Conservation (phyloP, 2,797 vertebrate species). For the Botia kubotai region DNA sequence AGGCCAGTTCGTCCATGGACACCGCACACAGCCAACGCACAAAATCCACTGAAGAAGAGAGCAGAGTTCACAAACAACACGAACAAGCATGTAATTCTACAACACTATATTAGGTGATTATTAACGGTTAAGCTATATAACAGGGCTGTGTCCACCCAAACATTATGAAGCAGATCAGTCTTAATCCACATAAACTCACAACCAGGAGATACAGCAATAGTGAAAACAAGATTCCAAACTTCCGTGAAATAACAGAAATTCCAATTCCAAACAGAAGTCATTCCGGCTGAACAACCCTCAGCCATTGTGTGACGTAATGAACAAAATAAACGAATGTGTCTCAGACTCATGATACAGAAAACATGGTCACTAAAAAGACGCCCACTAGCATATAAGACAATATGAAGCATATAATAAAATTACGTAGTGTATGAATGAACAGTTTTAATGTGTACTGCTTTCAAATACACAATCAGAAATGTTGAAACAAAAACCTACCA, state of each 20-base stretch:
- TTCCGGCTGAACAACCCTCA: background rate
- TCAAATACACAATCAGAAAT: background rate
- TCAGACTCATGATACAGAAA: background rate
- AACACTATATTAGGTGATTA: too few species aligned
- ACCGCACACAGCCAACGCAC: conserved; percentile 94
- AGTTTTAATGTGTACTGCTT: background rate
- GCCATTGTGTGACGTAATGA: background rate
- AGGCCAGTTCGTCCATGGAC: conserved; percentile 96
- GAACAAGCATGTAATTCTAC: too few species aligned
- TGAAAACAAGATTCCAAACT: too few species aligned
- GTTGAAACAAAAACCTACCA: conserved; percentile 74
- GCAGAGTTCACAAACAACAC: conserved; percentile 15
- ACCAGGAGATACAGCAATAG: background rate
- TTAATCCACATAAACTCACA: background rate
- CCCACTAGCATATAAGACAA: background rate
- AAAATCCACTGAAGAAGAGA: conserved; percentile 86
- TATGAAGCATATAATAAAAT: too few species aligned
- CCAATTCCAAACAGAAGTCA: background rate
- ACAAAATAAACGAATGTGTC: too few species aligned
- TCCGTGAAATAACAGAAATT: background rate
- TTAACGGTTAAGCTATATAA: too few species aligned
- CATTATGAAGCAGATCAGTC: background rate
- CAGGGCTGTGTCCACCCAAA: too few species aligned
- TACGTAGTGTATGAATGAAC: too few species aligned
- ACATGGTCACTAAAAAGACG: background rate